Evolutionary conservation across 2,888 invertebrate species (phyloP).

Genomic region (Pheosia gnoma): DNA sequence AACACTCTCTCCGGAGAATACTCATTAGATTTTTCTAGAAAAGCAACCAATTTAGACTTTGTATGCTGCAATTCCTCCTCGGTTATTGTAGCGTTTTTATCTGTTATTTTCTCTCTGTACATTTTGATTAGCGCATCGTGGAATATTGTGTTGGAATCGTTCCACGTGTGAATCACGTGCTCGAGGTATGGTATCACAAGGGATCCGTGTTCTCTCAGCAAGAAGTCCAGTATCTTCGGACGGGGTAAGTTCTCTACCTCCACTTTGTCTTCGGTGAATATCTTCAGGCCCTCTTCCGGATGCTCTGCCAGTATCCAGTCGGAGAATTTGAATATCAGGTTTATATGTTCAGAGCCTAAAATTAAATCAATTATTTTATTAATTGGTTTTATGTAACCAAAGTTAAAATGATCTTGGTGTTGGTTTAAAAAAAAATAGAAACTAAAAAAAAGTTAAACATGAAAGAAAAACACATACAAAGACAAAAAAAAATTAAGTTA

Average conservation of each 20-base stretch:
- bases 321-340: slow-evolving; percentile 96
- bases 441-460: too few species aligned
- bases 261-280: slow-evolving; percentile 93
- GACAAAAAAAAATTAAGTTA: too few species aligned
- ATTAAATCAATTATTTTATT: slow-evolving; percentile 7
- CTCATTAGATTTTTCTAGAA: slow-evolving; percentile 90
- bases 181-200: slow-evolving; percentile 97
- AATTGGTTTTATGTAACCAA: too few species aligned
- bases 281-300: slow-evolving; percentile 94
- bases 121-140: slow-evolving; percentile 96
- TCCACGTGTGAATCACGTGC: slow-evolving; percentile 96
- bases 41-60: slow-evolving; percentile 87
- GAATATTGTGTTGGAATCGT: slow-evolving; percentile 92
- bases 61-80: slow-evolving; percentile 70
- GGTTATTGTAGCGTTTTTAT: slow-evolving; percentile 59
- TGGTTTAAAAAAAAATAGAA: too few species aligned
- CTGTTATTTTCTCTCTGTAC: slow-evolving; percentile 90
- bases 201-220: slow-evolving; percentile 91
- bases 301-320: slow-evolving; percentile 95
- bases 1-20: slow-evolving; percentile 95
- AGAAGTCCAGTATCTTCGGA: slow-evolving; percentile 93
- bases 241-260: slow-evolving; percentile 96
- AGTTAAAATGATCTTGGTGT: too few species aligned
- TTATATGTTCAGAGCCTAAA: slow-evolving; percentile 89
- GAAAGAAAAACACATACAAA: too few species aligned